phyloP scores from a whole-genome alignment of 2,113 vertebrate species.

The Silurus glanis region DNA sequence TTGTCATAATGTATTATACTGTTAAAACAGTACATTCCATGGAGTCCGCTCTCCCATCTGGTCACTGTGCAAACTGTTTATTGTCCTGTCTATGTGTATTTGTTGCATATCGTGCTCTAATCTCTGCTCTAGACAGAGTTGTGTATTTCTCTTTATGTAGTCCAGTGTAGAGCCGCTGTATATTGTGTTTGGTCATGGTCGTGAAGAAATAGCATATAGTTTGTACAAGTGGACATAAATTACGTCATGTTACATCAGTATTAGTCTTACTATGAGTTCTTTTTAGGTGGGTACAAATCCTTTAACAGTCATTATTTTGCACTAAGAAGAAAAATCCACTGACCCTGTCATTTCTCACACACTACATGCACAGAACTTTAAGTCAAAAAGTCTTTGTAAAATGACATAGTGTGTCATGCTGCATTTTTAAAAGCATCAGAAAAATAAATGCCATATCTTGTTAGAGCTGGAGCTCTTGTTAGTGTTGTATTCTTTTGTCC shows the following conservation, averaged over 20 bases:
- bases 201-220: neutral
- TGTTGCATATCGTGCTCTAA: neutral
- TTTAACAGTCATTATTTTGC: slow-evolving; percentile 24
- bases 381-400: slow-evolving; percentile 49
- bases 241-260: slow-evolving; percentile 72
- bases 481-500: slow-evolving; percentile 43
- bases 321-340: slow-evolving; percentile 8
- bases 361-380: slow-evolving; percentile 22
- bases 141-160: neutral
- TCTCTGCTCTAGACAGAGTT: neutral
- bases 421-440: slow-evolving; percentile 46
- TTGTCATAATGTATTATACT: neutral
- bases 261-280: slow-evolving; percentile 50
- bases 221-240: slow-evolving; percentile 59
- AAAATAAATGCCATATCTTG: slow-evolving; percentile 38
- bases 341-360: slow-evolving; percentile 35
- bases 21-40: neutral
- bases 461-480: slow-evolving; percentile 41
- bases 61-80: neutral
- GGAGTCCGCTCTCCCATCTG: neutral
- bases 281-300: slow-evolving; percentile 28
- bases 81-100: neutral
- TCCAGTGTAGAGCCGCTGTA: neutral
- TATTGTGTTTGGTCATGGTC: neutral
- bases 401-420: slow-evolving; percentile 41